Evolutionary conservation across 2,888 invertebrate genomes (phyloP).

Genomic region (Protophormia terraenovae): DNA sequence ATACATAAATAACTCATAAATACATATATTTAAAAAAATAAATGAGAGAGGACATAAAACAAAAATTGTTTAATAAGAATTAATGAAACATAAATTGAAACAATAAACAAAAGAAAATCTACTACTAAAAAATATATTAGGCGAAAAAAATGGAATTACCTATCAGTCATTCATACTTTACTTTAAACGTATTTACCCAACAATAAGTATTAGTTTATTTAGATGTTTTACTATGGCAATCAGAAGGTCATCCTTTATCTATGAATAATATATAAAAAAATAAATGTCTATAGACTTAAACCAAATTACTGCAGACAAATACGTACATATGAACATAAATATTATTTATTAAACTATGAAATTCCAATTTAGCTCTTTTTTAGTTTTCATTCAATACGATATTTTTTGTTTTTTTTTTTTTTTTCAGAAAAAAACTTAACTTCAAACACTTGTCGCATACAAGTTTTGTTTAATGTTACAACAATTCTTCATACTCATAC

Average conservation of each 20-base stretch:
- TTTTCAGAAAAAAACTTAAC: not conserved
- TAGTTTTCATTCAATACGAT: constrained; percentile 5
- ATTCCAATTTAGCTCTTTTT: constrained; percentile 20
- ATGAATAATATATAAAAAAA: constrained; percentile 42
- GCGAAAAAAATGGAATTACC: constrained; percentile 42
- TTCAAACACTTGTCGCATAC: constrained; percentile 40
- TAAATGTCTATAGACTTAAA: constrained; percentile 31
- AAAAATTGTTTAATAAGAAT: not conserved
- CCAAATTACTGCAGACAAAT: constrained; percentile 5
- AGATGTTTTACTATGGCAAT: constrained; percentile 27
- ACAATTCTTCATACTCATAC: constrained; percentile 30
- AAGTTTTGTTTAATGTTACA: not conserved
- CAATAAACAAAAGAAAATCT: not conserved
- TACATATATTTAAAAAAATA: not conserved
- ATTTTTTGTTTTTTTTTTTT: constrained; percentile 1
- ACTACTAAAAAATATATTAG: not conserved
- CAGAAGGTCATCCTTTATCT: constrained; percentile 52
- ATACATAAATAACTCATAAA: too few relatives aligned
- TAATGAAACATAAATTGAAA: constrained; percentile 13
- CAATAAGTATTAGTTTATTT: constrained; percentile 1
- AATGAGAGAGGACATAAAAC: not conserved
- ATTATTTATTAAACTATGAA: constrained; percentile 20
- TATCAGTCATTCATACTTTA: constrained; percentile 15
- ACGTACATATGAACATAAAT: too few relatives aligned
- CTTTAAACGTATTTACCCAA: not conserved